These are phyloP conservation scores for Spisula subtruncata DNA, from an alignment of 2,888 invertebrate genomes.

Conservation along the genomic window DNA sequence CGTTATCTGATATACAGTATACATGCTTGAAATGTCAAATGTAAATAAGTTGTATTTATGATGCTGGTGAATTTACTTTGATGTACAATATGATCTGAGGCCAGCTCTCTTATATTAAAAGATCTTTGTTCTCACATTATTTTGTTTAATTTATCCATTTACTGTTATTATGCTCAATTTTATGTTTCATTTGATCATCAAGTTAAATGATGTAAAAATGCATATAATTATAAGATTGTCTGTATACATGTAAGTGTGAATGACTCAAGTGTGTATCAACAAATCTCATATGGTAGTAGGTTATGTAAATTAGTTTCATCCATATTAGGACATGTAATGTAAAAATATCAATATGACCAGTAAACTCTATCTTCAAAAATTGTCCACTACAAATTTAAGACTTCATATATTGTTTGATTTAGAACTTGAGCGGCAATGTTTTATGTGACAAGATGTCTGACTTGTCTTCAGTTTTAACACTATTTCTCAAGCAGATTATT, in stretches of 20 bases:
- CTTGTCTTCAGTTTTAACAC: too few species aligned
- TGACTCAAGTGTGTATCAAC: not conserved
- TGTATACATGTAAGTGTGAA: not conserved
- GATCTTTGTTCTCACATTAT: not conserved
- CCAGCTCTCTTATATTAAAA: not conserved
- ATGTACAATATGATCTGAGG: not conserved
- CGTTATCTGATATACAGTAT: not conserved
- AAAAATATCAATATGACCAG: too few species aligned
- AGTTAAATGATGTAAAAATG: not conserved
- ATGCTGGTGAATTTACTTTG: not conserved
- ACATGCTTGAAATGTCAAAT: not conserved
- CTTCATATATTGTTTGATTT: too few species aligned
- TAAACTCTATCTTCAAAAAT: too few species aligned
- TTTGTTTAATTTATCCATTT: not conserved
- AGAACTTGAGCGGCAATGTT: too few species aligned
- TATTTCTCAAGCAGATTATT: too few species aligned
- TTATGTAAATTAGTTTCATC: too few species aligned
- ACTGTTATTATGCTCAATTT: constrained; percentile 10
- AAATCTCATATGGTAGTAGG: too few species aligned
- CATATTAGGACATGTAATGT: too few species aligned
- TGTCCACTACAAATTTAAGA: too few species aligned
- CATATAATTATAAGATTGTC: not conserved
- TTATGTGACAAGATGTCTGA: too few species aligned
- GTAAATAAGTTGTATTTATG: constrained; percentile 3
- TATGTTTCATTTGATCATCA: constrained; percentile 10